phyloP scores from a whole-genome alignment of 1,140 invertebrate genomes.

The Periplaneta americana region DNA sequence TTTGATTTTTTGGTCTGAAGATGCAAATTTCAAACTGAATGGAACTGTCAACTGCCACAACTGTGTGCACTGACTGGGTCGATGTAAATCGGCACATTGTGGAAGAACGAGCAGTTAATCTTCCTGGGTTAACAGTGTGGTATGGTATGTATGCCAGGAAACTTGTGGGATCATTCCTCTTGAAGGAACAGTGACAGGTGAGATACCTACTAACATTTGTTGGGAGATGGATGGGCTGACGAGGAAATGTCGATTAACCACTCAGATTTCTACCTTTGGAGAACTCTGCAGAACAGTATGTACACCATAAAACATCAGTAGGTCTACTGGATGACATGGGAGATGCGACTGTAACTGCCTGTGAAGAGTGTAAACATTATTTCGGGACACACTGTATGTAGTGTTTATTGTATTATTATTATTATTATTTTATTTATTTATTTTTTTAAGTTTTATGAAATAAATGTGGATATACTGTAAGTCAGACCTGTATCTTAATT shows the following conservation, averaged over 20 bases:
- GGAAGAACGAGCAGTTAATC: too few species aligned
- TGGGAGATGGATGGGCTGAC: too few species aligned
- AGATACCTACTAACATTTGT: not conserved
- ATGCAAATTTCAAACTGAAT: not conserved
- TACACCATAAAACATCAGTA: not conserved
- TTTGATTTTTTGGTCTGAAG: not conserved
- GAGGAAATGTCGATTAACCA: not conserved
- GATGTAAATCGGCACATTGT: not conserved
- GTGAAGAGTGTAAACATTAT: too few species aligned
- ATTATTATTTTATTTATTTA: too few species aligned
- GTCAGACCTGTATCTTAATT: too few species aligned
- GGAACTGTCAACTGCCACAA: too few species aligned
- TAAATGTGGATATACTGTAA: too few species aligned
- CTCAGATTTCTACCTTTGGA: not conserved
- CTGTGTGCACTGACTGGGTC: not conserved
- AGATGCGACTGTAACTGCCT: not conserved
- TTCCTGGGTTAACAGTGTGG: not conserved
- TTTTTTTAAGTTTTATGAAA: too few species aligned
- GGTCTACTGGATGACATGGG: not conserved
- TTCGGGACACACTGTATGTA: too few species aligned
- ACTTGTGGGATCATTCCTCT: not conserved
- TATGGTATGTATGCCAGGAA: not conserved
- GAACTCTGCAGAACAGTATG: not conserved
- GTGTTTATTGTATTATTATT: too few species aligned
- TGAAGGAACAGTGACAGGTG: conserved; percentile 4